A percentile compares a stretch with the other conserved stretches of the same genome.
These are phyloP conservation scores for Drosophila limbata DNA, from an alignment of 2,888 invertebrate species.

Conservation along the genomic window DNA sequence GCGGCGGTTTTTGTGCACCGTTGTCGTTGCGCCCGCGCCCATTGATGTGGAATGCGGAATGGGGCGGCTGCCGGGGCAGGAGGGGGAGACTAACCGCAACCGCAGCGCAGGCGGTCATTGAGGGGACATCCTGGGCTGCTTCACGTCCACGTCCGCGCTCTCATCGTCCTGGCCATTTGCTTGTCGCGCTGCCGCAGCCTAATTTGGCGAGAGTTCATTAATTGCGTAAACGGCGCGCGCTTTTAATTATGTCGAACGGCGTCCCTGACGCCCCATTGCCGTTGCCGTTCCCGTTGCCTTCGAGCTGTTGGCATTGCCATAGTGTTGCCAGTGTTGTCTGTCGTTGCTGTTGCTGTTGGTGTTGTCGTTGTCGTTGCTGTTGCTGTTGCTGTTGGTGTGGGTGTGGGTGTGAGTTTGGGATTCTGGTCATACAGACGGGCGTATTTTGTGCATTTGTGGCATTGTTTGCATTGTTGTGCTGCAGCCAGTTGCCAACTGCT, in stretches of 20 bases:
- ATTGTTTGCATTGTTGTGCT: conserved; percentile 74
- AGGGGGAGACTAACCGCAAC: conserved; percentile 41
- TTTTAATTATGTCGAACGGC: conserved; percentile 79
- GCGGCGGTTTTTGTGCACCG: conserved; percentile 72
- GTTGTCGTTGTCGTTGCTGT: conserved; percentile 3
- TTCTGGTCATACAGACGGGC: conserved; percentile 50
- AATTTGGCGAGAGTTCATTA: conserved; percentile 80
- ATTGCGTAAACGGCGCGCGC: conserved; percentile 80
- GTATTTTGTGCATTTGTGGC: conserved; percentile 78
- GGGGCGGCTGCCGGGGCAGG: background rate
- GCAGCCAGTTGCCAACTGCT: conserved; percentile 34
- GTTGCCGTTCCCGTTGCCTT: background rate
- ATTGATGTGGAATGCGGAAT: conserved; percentile 20
- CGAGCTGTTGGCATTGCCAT: background rate
- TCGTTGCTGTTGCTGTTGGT: background rate
- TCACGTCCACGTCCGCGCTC: conserved; percentile 4
- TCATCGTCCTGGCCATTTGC: conserved; percentile 61
- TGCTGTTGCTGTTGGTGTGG: background rate
- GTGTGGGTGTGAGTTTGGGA: background rate
- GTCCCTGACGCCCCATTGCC: conserved; percentile 35
- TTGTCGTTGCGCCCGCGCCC: conserved; percentile 38
- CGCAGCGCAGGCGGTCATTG: conserved; percentile 61
- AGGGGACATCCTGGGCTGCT: conserved; percentile 43
- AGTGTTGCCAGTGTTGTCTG: conserved; percentile 6
- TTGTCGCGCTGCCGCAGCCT: conserved; percentile 78